Base-by-base conservation (phyloP, 2,888 invertebrate species). In the Crocallis elinguaria region DNA sequence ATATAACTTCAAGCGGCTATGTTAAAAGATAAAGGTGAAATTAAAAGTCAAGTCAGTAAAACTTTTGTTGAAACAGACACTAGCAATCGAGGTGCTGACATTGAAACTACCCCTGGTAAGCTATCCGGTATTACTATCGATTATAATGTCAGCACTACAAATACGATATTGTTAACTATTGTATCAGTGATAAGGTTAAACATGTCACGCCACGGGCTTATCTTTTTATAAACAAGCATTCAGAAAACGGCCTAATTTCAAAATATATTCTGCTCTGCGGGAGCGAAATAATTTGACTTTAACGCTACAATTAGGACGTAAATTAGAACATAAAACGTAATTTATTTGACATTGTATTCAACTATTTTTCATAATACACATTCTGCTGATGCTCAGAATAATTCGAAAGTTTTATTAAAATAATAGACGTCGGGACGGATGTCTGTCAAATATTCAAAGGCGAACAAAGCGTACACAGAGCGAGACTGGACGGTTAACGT, bases 301-400 rank as follows among this genome's bases (percentile, higher is more conserved):
- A n/a, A 64, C 53, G 55, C 61, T 62, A 62, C 60, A 61, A 65
- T 66, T 62, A 64, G 49, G 60, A 39, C 32, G 35, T 33, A 61
- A 69, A 72, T 63, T 65, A 55, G 61, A 61, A 64, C 66, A 42
- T 52, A 60, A 57, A 67, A 64, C 56, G 52, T 57, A 55, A 66
- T 71, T 71, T 69, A 68, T 72, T 67, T 57, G 41, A 56, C 35
- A 62, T 59, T 37, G 45, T 52, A 63, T 52, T 57, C 46, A 44
- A 59, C 56, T 51, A 60, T 64, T 57, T 67, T 58, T 57, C 39
- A 59, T 39, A 43, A 45, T 16, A 49, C 30, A 59, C 44, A 62
- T 49, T 57, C 45, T 46, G 38, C 32, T 8, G 37, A 35, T 57
- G 38, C 41, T 39, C 25, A 4, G 7, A 45, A 38, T 50, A 38